A percentile compares a stretch with the other conserved stretches of the same genome.
phyloP scores from a whole-genome alignment of 2,113 vertebrate species.

The Ascaphus truei region DNA sequence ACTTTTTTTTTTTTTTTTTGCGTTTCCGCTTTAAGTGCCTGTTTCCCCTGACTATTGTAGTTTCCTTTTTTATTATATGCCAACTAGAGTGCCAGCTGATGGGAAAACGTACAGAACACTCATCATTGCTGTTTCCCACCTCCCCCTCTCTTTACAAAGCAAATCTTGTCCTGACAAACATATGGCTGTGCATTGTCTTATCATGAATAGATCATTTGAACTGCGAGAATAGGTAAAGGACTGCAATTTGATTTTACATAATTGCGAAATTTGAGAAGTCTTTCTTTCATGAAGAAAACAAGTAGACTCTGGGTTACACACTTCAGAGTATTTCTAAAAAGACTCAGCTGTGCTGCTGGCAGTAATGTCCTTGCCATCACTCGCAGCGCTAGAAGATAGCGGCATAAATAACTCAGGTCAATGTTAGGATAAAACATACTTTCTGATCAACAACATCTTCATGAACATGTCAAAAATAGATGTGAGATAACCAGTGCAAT shows the following conservation, averaged over 20 bases:
- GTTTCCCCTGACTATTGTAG: constrained; percentile 24
- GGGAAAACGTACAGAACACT: neutral
- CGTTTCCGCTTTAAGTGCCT: constrained; percentile 11
- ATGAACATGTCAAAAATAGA: too few relatives aligned
- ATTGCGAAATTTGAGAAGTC: neutral
- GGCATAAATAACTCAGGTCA: too few relatives aligned
- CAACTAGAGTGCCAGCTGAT: neutral
- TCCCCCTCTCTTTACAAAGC: neutral
- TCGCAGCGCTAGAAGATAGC: too few relatives aligned
- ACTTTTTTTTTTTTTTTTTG: neutral
- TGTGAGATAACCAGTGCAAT: too few relatives aligned
- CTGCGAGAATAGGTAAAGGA: constrained; percentile 7
- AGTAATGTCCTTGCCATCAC: too few relatives aligned
- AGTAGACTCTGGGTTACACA: too few relatives aligned
- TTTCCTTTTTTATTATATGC: constrained; percentile 17
- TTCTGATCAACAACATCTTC: too few relatives aligned
- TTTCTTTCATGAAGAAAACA: neutral
- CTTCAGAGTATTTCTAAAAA: too few relatives aligned
- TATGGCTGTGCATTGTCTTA: constrained; percentile 7
- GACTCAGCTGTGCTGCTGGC: too few relatives aligned
- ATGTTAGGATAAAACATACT: too few relatives aligned
- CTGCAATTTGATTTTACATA: constrained; percentile 8
- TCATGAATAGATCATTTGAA: neutral
- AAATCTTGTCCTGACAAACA: neutral
- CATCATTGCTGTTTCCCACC: neutral